phyloP scores from a whole-genome alignment of 1,140 invertebrate genomes.

The Tetranychus cinnabarinus region DNA sequence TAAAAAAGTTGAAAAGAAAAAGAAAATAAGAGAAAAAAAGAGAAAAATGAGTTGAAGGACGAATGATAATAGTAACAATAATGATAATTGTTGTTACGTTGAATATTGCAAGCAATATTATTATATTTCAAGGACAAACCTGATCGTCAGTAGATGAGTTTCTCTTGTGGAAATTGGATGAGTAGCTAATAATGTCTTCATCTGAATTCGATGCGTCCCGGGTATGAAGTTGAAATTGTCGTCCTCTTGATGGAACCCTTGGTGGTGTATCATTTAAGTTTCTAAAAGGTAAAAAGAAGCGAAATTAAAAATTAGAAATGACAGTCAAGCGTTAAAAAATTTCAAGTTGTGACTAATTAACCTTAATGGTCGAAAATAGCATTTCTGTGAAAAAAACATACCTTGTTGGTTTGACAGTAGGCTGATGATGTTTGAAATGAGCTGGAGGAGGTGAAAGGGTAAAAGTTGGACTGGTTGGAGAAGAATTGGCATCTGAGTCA shows the following conservation, averaged over 20 bases:
- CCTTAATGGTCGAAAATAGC: no score
- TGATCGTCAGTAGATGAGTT: not conserved
- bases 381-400: not conserved
- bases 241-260: not conserved
- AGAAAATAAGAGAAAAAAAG: not conserved
- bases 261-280: not conserved
- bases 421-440: slow-evolving; percentile 2
- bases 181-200: not conserved
- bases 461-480: slow-evolving; percentile 2
- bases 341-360: no score
- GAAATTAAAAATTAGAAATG: not conserved
- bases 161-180: not conserved
- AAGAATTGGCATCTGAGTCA: not conserved
- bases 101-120: not conserved
- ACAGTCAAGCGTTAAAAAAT: no score
- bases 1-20: not conserved
- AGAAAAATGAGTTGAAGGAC: not conserved
- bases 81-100: not conserved
- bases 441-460: slow-evolving; percentile 19
- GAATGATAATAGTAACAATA: slow-evolving; percentile 1
- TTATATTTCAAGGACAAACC: not conserved
- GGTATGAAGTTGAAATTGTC: not conserved
- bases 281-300: not conserved
- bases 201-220: not conserved
- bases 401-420: slow-evolving; percentile 12